Conservation (phyloP, 1,140 invertebrate genomes). For the Drosophila bocqueti region DNA sequence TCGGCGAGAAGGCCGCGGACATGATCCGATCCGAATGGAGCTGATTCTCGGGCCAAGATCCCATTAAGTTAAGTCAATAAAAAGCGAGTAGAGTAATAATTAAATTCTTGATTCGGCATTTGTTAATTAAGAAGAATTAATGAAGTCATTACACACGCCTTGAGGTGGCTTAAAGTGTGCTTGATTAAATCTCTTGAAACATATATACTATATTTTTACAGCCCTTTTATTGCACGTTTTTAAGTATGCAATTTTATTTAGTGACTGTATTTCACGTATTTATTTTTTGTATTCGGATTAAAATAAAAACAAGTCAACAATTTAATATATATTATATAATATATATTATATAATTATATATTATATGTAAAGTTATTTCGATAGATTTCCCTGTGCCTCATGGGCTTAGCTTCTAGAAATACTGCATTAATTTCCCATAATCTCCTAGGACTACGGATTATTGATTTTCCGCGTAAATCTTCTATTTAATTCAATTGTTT, state of each 20-base stretch:
- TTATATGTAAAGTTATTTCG: too few relatives aligned
- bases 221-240: background rate
- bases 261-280: background rate
- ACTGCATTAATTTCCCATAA: background rate
- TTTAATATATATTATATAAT: too few relatives aligned
- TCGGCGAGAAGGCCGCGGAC: conserved; percentile 94
- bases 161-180: background rate
- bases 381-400: background rate
- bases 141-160: conserved; percentile 1
- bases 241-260: background rate
- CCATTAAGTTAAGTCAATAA: conserved; percentile 37
- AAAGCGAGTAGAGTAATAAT: conserved; percentile 85
- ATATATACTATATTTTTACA: conserved; percentile 1
- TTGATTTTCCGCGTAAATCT: conserved; percentile 14
- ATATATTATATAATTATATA: too few relatives aligned
- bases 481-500: conserved; percentile 14
- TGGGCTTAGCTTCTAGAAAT: too few relatives aligned
- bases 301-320: background rate
- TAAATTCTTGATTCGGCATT: background rate
- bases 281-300: background rate
- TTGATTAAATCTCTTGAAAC: background rate
- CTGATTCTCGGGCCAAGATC: conserved; percentile 31
- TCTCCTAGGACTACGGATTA: conserved; percentile 5
- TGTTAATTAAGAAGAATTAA: conserved; percentile 1
- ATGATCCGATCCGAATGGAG: conserved; percentile 91